phyloP scores from a whole-genome alignment of 2,888 invertebrate genomes.

The Drosophila kokeensis region DNA sequence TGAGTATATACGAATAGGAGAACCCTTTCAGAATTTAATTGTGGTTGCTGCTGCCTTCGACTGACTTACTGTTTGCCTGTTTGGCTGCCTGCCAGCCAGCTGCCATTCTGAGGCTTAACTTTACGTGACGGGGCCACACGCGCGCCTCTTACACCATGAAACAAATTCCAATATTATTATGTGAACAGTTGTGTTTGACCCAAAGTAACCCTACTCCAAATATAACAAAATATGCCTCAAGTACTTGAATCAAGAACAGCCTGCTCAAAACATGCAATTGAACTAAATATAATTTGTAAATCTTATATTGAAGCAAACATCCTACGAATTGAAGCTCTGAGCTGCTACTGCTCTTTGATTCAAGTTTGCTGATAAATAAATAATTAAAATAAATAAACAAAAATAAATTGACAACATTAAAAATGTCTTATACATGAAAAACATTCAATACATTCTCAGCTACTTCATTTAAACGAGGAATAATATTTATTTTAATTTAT shows the following conservation, averaged over 20 bases:
- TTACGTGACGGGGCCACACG: constrained; percentile 76
- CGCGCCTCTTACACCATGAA: constrained; percentile 70
- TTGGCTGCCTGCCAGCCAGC: constrained; percentile 46
- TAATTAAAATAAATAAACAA: too few species aligned
- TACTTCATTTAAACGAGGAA: not conserved
- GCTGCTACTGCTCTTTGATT: too few species aligned
- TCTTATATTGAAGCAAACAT: too few species aligned
- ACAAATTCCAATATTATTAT: constrained; percentile 23
- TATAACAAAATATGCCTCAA: not conserved
- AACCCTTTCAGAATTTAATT: constrained; percentile 80
- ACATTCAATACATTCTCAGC: too few species aligned
- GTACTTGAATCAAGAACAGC: not conserved
- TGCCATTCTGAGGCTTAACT: constrained; percentile 70
- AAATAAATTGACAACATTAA: too few species aligned
- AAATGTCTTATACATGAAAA: too few species aligned
- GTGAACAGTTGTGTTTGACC: constrained; percentile 39
- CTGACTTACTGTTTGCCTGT: not conserved
- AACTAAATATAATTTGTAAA: not conserved
- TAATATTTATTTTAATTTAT: not conserved
- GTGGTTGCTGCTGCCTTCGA: constrained; percentile 28
- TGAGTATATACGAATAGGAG: constrained; percentile 13
- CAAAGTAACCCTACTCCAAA: constrained; percentile 25
- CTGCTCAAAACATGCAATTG: not conserved
- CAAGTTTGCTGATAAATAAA: too few species aligned
- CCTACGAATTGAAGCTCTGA: too few species aligned